phyloP scores from a whole-genome alignment of 2,113 vertebrate genomes.

The Xenopus borealis region DNA sequence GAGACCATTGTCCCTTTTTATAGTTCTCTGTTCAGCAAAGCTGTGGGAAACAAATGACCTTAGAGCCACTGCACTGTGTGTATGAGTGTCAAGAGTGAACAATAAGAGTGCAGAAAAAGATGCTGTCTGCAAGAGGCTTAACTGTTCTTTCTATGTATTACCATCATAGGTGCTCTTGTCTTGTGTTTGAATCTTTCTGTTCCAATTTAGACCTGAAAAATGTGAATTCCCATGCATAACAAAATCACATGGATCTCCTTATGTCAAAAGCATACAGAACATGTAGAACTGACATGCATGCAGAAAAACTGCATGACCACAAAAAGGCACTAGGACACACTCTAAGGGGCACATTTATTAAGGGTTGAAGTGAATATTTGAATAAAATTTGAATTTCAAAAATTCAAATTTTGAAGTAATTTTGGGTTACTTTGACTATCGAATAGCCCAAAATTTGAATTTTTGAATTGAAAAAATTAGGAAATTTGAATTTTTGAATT shows the following conservation, averaged over 20 bases:
- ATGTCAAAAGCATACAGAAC: background rate
- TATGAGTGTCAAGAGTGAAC: constrained; percentile 52
- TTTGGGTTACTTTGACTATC: too few species aligned
- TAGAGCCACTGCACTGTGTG: constrained; percentile 61
- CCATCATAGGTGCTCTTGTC: background rate
- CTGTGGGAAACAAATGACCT: constrained; percentile 80
- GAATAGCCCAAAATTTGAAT: too few species aligned
- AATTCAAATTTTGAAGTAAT: too few species aligned
- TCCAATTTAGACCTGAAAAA: background rate
- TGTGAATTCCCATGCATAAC: background rate
- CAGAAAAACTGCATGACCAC: too few species aligned
- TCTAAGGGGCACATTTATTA: too few species aligned
- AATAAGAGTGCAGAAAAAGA: constrained; percentile 52
- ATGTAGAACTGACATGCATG: background rate
- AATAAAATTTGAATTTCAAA: too few species aligned
- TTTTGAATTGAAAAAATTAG: too few species aligned
- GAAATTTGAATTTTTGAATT: too few species aligned
- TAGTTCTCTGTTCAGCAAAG: constrained; percentile 68
- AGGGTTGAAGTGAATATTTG: too few species aligned
- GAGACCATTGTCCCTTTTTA: constrained; percentile 69
- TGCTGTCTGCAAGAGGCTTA: constrained; percentile 42
- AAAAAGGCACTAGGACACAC: too few species aligned
- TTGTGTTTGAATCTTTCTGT: background rate
- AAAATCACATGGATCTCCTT: background rate
- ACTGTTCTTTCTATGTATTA: background rate